phyloP scores from a whole-genome alignment of 2,797 vertebrate genomes.

The Distichodus sexfasciatus region DNA sequence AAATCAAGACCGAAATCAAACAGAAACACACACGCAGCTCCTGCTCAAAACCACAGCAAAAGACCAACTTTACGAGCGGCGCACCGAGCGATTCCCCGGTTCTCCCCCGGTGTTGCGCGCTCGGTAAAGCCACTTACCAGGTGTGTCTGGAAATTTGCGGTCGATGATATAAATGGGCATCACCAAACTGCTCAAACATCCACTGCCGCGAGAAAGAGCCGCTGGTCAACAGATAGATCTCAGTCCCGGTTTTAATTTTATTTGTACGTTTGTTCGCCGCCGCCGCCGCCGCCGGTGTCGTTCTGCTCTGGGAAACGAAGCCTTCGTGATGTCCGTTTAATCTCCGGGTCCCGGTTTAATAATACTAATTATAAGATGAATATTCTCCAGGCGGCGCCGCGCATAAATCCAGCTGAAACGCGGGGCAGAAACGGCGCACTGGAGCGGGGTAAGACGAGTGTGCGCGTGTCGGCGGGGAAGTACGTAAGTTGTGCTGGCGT shows the following conservation, averaged over 20 bases:
- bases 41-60: background rate
- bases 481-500: constrained; percentile 54
- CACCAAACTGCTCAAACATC: constrained; percentile 74
- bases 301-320: no score
- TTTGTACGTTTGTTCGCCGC: no score
- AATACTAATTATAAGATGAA: no score
- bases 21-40: background rate
- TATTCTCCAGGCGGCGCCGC: no score
- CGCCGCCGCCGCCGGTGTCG: no score
- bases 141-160: constrained; percentile 80
- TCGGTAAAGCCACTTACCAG: no score
- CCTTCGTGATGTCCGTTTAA: no score
- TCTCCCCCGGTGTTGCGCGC: no score
- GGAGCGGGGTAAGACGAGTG: background rate
- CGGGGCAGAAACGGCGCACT: background rate
- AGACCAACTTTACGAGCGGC: background rate
- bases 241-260: background rate
- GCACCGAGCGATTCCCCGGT: no score
- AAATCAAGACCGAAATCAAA: background rate
- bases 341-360: no score
- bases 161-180: constrained; percentile 84
- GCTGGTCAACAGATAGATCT: background rate
- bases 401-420: background rate
- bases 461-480: constrained; percentile 40
- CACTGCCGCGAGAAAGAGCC: constrained; percentile 67